These are phyloP conservation scores for Ips nitidus DNA, from an alignment of 1,140 invertebrate genomes.

Conservation along the genomic window DNA sequence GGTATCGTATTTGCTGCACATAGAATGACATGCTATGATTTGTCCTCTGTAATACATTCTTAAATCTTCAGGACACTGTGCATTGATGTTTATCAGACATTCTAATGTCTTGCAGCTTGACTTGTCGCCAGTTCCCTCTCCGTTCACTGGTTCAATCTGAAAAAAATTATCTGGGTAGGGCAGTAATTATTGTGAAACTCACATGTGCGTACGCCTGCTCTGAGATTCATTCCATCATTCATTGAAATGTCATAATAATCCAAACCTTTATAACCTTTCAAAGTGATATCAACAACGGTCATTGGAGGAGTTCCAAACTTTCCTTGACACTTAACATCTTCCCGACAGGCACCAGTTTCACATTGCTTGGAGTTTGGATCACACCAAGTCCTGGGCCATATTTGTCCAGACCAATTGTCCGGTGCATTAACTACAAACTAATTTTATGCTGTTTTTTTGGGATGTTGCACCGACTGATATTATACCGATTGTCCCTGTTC, in stretches of 20 bases:
- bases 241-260: constrained; percentile 56
- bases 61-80: constrained; percentile 49
- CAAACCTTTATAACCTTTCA: constrained; percentile 44
- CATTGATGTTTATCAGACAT: constrained; percentile 51
- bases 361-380: constrained; percentile 44
- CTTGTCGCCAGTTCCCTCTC: constrained; percentile 1
- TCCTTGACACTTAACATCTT: constrained; percentile 52
- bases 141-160: constrained; percentile 21
- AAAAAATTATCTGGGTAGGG: neutral
- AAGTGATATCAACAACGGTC: constrained; percentile 54
- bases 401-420: constrained; percentile 50
- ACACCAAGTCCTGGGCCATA: constrained; percentile 55
- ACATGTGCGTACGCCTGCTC: constrained; percentile 38
- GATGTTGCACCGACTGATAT: too few relatives aligned
- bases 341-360: constrained; percentile 54
- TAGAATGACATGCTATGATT: constrained; percentile 54
- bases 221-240: constrained; percentile 55
- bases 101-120: constrained; percentile 46
- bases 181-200: neutral
- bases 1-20: constrained; percentile 52
- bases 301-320: constrained; percentile 54
- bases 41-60: constrained; percentile 40
- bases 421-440: constrained; percentile 32
- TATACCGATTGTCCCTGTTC: constrained; percentile 32
- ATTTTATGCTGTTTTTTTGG: neutral